phyloP scores from a whole-genome alignment of 2,113 vertebrate genomes.

The Rhinichthys klamathensis region DNA sequence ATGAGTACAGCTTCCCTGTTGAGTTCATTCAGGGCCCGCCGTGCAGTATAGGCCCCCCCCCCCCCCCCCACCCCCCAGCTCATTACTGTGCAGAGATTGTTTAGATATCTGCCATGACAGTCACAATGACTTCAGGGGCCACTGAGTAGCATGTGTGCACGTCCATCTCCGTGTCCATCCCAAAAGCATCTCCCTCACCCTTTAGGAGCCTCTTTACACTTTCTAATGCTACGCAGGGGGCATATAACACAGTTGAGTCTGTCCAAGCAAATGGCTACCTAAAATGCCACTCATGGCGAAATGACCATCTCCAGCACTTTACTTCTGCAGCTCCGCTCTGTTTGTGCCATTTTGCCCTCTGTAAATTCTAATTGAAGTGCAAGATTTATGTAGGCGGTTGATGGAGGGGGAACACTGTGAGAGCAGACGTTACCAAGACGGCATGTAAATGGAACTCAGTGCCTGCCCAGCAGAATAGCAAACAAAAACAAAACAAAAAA shows the following conservation, averaged over 20 bases:
- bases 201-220: conserved; percentile 49
- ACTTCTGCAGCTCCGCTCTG: conserved; percentile 57
- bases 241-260: conserved; percentile 59
- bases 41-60: conserved; percentile 12
- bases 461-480: conserved; percentile 67
- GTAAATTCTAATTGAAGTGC: conserved; percentile 71
- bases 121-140: conserved; percentile 66
- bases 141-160: conserved; percentile 35
- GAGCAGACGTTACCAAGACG: conserved; percentile 58
- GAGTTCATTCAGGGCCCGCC: conserved; percentile 41
- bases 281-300: conserved; percentile 69
- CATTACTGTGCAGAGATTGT: conserved; percentile 75
- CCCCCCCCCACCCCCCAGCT: conserved; percentile 59
- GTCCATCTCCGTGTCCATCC: conserved; percentile 49
- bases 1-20: conserved; percentile 55
- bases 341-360: conserved; percentile 54
- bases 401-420: conserved; percentile 62
- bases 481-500: conserved; percentile 61
- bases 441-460: conserved; percentile 69
- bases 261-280: conserved; percentile 62
- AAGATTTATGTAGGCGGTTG: conserved; percentile 69
- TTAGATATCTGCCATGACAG: conserved; percentile 72
- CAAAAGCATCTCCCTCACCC: conserved; percentile 14
- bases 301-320: conserved; percentile 55
- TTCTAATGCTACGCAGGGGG: conserved; percentile 47